These are phyloP conservation scores for Cepaea hortensis DNA, from an alignment of 2,888 invertebrate species.

Conservation along the genomic window DNA sequence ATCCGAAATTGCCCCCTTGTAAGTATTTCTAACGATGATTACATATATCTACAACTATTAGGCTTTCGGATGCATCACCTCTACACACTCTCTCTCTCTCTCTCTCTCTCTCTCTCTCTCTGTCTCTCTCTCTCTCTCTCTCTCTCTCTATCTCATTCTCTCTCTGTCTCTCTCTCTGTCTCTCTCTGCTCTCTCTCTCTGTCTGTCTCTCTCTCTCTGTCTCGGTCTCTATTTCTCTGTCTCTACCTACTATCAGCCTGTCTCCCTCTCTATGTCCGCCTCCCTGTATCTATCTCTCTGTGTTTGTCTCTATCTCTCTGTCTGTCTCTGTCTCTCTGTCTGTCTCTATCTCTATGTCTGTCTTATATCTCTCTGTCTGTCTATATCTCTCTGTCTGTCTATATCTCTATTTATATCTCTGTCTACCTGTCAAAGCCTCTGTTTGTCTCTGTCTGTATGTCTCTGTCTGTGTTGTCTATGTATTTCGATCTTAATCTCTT, in stretches of 20 bases:
- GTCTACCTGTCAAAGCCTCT: neutral
- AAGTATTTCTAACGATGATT: no score
- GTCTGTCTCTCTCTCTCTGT: no score
- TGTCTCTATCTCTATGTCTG: no score
- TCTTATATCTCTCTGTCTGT: neutral
- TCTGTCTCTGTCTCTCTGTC: neutral
- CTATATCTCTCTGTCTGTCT: no score
- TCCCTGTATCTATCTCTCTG: neutral
- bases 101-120: neutral
- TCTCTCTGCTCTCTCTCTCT: no score
- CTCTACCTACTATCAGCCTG: neutral
- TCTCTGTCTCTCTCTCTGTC: neutral
- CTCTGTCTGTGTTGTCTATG: neutral
- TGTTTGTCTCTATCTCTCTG: neutral
- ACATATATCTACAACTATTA: no score
- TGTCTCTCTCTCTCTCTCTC: neutral
- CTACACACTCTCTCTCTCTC: conserved; percentile 27
- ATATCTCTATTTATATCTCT: neutral
- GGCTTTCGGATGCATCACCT: no score
- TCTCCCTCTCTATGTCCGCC: neutral
- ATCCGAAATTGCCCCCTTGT: no score
- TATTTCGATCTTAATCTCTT: neutral
- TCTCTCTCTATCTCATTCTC: neutral
- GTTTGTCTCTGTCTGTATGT: no score
- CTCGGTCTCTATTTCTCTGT: neutral